Evolutionary conservation across 2,797 vertebrate genomes (phyloP).

Genomic region (Percopsis omiscomaycus): DNA sequence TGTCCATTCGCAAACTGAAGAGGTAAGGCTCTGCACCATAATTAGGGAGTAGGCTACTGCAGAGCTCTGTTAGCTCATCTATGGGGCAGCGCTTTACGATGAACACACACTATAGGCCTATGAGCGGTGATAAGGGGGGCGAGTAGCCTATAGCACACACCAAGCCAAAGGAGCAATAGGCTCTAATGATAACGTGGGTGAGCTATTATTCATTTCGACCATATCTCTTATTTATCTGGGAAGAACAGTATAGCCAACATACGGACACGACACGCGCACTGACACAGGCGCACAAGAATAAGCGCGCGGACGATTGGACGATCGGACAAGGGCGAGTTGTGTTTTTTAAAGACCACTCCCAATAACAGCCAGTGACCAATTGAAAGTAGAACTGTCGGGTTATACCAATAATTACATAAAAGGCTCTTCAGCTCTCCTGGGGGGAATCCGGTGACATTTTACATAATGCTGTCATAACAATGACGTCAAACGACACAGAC

Average conservation of each 20-base stretch:
- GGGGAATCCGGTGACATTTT: conserved; percentile 46
- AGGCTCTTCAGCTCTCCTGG: conserved; percentile 8
- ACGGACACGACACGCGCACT: not conserved
- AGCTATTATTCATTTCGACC: not conserved
- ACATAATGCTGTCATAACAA: conserved; percentile 45
- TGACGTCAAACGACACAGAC: conserved; percentile 44
- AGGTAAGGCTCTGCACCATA: conserved; percentile 60
- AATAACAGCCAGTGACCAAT: conserved; percentile 39
- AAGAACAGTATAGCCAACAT: not conserved
- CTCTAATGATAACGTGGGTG: not conserved
- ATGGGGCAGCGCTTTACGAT: conserved; percentile 53
- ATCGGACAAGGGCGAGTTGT: not conserved
- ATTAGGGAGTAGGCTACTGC: conserved; percentile 46
- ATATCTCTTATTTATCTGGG: not conserved
- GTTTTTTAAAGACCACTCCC: conserved; percentile 28
- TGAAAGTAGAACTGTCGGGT: conserved; percentile 38
- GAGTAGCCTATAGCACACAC: no score
- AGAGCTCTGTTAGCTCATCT: conserved; percentile 50
- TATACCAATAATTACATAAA: conserved; percentile 51
- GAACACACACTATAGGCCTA: conserved; percentile 7
- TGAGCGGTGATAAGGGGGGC: no score
- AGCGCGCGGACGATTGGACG: not conserved
- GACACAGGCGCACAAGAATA: not conserved
- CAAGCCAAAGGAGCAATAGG: no score
- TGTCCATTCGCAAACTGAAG: conserved; percentile 62